Evolutionary conservation across 2,113 vertebrate species (phyloP).

Genomic region (Corythoichthys intestinalis): DNA sequence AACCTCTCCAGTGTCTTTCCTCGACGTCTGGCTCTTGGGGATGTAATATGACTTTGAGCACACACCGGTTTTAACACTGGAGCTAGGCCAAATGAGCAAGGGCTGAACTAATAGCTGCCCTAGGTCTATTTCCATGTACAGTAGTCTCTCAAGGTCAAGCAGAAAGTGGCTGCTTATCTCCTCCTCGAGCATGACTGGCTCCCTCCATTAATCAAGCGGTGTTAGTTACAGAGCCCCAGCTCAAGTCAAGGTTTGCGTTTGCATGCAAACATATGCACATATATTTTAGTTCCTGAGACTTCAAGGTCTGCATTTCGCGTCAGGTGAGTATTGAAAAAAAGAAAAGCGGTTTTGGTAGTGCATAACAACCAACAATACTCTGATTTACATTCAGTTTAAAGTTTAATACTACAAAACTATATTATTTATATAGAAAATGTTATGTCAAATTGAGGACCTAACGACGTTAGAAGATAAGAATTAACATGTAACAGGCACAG

Average conservation of each 20-base stretch:
- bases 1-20: constrained; percentile 26
- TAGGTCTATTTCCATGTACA: constrained; percentile 59
- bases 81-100: constrained; percentile 49
- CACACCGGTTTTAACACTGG: constrained; percentile 45
- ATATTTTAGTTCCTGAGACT: constrained; percentile 41
- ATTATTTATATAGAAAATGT: neutral
- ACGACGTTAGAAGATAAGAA: neutral
- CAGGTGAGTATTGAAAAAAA: constrained; percentile 4
- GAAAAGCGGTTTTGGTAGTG: neutral
- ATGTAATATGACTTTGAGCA: constrained; percentile 32
- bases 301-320: constrained; percentile 42
- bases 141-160: constrained; percentile 64
- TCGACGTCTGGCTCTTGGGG: constrained; percentile 19
- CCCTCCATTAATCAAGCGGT: constrained; percentile 66
- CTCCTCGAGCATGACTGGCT: constrained; percentile 49
- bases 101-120: constrained; percentile 56
- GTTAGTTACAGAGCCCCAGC: constrained; percentile 52
- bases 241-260: constrained; percentile 57
- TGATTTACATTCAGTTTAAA: neutral
- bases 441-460: neutral
- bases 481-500: neutral
- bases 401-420: neutral
- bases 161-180: constrained; percentile 61
- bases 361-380: neutral
- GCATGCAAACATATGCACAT: constrained; percentile 64